Conservation (phyloP, 53 echinoderm and acorn worm species). For the Patiria pectinifera region DNA sequence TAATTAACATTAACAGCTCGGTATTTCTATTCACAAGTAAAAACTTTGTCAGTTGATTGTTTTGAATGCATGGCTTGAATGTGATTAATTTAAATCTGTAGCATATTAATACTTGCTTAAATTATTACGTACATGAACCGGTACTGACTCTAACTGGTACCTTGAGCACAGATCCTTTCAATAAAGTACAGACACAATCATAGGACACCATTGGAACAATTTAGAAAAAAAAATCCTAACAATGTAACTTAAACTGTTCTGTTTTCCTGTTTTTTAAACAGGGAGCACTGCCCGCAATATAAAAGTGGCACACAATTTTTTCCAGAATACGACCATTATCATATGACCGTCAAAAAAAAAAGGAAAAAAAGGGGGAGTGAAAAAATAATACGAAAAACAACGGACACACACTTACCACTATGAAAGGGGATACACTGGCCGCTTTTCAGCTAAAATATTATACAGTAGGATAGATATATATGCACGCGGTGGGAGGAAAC, state of each 20-base stretch:
- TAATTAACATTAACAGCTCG: too few relatives aligned
- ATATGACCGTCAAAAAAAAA: background rate
- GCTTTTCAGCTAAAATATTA: constrained; percentile 41
- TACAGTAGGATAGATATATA: constrained; percentile 2
- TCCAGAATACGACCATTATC: background rate
- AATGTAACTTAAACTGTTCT: background rate
- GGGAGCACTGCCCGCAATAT: background rate
- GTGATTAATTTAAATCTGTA: too few relatives aligned
- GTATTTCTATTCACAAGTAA: too few relatives aligned
- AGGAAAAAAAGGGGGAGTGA: background rate
- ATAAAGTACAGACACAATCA: background rate
- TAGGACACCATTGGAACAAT: background rate
- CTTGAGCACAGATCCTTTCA: too few relatives aligned
- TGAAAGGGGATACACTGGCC: constrained; percentile 1
- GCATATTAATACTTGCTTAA: too few relatives aligned
- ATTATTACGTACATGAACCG: too few relatives aligned
- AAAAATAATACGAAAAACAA: background rate
- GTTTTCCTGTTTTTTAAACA: background rate
- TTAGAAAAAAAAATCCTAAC: background rate
- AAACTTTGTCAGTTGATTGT: too few relatives aligned
- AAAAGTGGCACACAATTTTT: background rate
- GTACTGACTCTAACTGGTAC: too few relatives aligned
- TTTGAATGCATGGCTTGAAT: too few relatives aligned
- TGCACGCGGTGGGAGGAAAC: constrained; percentile 23
- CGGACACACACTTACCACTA: background rate